Conservation (phyloP, 2,113 vertebrate genomes). For the Scartelaos histophorus region DNA sequence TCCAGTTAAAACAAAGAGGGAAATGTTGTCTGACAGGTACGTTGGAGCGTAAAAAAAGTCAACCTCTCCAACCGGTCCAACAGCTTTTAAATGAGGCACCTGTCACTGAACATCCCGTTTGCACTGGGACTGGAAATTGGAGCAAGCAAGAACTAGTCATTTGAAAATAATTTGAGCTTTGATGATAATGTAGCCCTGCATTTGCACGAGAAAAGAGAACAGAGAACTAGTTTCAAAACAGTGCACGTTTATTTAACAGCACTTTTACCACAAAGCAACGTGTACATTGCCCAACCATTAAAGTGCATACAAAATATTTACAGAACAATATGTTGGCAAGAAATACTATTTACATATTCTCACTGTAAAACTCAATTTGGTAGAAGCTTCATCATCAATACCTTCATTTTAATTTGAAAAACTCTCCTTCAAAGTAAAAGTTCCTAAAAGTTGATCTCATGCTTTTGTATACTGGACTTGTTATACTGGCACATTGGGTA, state of each 20-base stretch:
- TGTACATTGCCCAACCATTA: constrained; percentile 10
- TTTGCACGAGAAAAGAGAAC: neutral
- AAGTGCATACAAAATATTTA: constrained; percentile 55
- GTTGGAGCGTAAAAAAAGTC: constrained; percentile 13
- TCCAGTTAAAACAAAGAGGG: constrained; percentile 30
- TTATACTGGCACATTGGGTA: neutral
- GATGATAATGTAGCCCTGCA: neutral
- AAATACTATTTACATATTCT: constrained; percentile 20
- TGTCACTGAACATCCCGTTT: neutral
- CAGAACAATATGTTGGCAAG: neutral
- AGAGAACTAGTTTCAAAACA: neutral
- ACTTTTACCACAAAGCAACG: constrained; percentile 23
- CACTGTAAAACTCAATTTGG: neutral
- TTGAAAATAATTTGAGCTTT: neutral
- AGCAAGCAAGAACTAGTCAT: neutral
- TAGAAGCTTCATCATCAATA: neutral
- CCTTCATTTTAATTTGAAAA: neutral
- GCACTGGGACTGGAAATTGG: neutral
- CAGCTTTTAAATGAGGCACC: constrained; percentile 46
- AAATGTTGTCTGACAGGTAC: constrained; percentile 42
- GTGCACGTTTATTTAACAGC: constrained; percentile 51
- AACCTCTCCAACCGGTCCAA: constrained; percentile 51
- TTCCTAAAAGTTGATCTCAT: neutral
- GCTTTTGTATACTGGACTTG: neutral
- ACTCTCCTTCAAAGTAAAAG: neutral